Evolutionary conservation across 2,888 invertebrate genomes (phyloP), one percentile per base, ranked within the genome.

Genomic region (Athalia cordata): DNA sequence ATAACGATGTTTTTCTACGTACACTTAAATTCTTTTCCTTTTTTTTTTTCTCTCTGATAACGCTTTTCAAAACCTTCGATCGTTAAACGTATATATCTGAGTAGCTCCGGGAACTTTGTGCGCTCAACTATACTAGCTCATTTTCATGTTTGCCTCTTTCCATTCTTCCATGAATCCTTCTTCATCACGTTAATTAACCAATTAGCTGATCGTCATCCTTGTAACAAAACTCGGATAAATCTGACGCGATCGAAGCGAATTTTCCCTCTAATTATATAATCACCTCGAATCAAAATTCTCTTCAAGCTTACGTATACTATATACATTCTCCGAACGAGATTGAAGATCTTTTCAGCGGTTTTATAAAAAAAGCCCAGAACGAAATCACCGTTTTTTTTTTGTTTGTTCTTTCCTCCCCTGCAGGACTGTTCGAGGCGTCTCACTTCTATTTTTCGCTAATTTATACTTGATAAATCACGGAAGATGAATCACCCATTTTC

Each of bases 391-490:
- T 29, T 29, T 29, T 29, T 2, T 29, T 29, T 2, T 29, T 29
- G 0, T 29, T 29, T 29, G 29, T 29, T 2, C 2, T 29, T 29
- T 29, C 2, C 29, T 2, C 29, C 29, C 29, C 29, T 29, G 1
- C 29, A 2, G 29, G 29, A 29, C 29, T 29, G 29, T 29, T 29
- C 29, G 29, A 29, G 29, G 52, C 13, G 29, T 29, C 47, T 52
- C 29, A 5, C 29, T 29, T 43, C 66, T 6, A 66, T 6, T n/a
- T 5, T 50, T 6, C 50, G 49, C 15, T 52, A 52, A 68, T 68
- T 55, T 55, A 55, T 68, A 65, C 61, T 9, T 7, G 15, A 68
- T 70, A n/a, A 70, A 70, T 70, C 70, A 70, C 43, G n/a, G 45
- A 43, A 70, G 70, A 70, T 43, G 70, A 57, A 55, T 45, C 43